Evolutionary conservation across 2,113 vertebrate species (phyloP), one percentile per base, ranked within the genome.

Genomic region (Eptesicus fuscus): DNA sequence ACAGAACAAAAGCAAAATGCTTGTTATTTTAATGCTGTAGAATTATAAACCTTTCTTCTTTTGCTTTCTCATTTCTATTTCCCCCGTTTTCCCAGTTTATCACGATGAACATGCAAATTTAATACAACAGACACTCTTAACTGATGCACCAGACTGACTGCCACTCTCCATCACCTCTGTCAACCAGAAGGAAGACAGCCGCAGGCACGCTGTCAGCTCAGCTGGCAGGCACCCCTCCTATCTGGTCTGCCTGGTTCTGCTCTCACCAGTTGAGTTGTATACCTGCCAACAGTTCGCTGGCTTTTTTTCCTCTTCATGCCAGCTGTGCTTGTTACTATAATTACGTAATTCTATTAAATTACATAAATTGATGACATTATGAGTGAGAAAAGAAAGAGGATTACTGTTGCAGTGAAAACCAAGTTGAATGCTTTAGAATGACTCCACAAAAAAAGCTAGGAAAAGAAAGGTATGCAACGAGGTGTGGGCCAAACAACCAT

Each of bases 291-390:
- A 80, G 20, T 49, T 65, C 4, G 1, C 25, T 63, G 69, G 23
- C 44, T 83, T 86, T 47, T 71, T 65, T 49, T 65, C 83, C 90
- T 78, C 73, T 85, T 70, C 69, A 25, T 23, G 47, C 94, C 94
- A 95, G 90, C 96, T 96, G 92, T 86, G 90, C 94, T 96, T 91
- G 70, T 95, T 96, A 93, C 78, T 83, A 14, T 94, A 95, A 97
- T 95, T 89, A 89, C 35, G 11, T 94, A 95, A 96, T 94, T 96
- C 63, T 79, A 94, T 95, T 95, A 95, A 95, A 96, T 96, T 89
- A 96, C 79, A 93, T 71, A 96, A 96, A 96, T 51, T 85, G 94
- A 86, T 94, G 95, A 93, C 87, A 94, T 53, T 78, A 67, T 42
- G 92, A 85, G 67, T 49, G 28, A 73, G 78, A 85, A 88, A 88